Evolutionary conservation across 2,888 invertebrate species (phyloP).

Genomic region (Teleiodes luculella): DNA sequence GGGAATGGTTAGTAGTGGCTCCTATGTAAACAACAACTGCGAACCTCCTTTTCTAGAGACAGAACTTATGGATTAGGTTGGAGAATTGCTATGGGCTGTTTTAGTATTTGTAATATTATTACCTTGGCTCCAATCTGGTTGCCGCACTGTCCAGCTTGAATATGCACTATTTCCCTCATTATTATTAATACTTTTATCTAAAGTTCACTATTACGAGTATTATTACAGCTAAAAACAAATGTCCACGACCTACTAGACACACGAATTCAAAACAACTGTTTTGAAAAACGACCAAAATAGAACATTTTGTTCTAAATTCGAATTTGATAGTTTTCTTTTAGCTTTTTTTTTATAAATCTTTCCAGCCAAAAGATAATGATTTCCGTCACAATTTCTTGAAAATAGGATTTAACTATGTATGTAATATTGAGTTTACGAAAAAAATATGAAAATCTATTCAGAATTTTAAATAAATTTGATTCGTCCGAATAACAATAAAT

Average conservation of each 20-base stretch:
- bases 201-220: not conserved
- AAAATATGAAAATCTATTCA: no score
- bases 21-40: no score
- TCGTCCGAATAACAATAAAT: no score
- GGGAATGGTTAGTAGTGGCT: no score
- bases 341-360: not conserved
- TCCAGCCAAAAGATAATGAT: not conserved
- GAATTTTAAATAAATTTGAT: no score
- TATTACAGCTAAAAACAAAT: slow-evolving; percentile 15
- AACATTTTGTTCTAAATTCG: slow-evolving; percentile 3
- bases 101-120: slow-evolving; percentile 19
- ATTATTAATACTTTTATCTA: slow-evolving; percentile 46
- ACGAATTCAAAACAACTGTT: slow-evolving; percentile 44
- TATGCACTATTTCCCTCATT: slow-evolving; percentile 90
- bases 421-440: no score
- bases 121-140: slow-evolving; percentile 75
- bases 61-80: no score
- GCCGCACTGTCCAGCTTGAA: slow-evolving; percentile 89
- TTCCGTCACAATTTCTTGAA: no score
- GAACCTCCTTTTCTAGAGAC: no score
- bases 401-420: no score
- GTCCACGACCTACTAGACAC: slow-evolving; percentile 52
- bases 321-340: not conserved
- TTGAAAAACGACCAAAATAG: slow-evolving; percentile 1
- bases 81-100: no score